Evolutionary conservation across 2,113 vertebrate genomes (phyloP).

Genomic region (Strix aluco): DNA sequence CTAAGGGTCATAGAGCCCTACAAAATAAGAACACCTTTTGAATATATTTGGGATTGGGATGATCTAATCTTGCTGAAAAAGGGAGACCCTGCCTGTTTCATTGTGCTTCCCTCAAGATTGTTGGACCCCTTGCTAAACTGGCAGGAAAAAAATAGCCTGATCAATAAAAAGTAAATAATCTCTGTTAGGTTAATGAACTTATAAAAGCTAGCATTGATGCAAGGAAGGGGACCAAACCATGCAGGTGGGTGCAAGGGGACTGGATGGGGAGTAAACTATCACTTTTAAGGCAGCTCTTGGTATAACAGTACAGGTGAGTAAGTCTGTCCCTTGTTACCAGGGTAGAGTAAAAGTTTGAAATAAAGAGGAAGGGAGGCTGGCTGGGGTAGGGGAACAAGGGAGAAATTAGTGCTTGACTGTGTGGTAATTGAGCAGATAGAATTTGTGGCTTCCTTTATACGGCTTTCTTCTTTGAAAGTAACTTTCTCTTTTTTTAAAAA

Average conservation of each 20-base stretch:
- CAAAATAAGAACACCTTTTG: neutral
- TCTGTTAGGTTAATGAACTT: neutral
- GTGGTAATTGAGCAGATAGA: neutral
- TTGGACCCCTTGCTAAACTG: neutral
- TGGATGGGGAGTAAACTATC: neutral
- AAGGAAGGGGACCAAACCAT: neutral
- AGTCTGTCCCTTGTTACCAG: neutral
- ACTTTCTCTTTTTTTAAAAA: neutral
- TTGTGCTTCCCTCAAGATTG: neutral
- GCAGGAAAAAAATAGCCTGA: neutral
- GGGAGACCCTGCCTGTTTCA: neutral
- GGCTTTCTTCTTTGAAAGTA: neutral
- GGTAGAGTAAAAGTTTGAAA: neutral
- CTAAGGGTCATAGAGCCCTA: neutral
- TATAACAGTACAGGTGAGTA: neutral
- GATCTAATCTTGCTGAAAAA: neutral
- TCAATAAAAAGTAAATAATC: neutral
- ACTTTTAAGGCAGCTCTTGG: neutral
- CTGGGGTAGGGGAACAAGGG: neutral
- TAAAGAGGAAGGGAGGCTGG: neutral
- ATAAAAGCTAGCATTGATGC: neutral
- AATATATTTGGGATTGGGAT: neutral
- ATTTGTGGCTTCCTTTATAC: neutral
- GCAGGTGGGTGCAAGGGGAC: neutral
- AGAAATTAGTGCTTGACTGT: neutral